Conservation (phyloP, 2,797 vertebrate genomes). For the Hephaestus fuliginosus region DNA sequence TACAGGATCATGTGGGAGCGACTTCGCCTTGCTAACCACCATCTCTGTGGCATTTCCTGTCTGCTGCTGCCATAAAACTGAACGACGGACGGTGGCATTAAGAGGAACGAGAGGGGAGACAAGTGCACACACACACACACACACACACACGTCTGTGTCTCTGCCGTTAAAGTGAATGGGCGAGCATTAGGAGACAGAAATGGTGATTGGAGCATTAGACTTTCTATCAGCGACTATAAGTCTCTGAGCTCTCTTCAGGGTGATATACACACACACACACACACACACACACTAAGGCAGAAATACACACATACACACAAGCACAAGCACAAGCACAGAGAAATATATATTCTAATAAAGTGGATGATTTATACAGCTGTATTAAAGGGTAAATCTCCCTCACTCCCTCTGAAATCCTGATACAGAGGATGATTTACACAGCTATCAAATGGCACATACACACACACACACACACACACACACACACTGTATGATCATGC, state of each 20-base stretch:
- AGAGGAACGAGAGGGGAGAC: background rate
- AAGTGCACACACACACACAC: background rate
- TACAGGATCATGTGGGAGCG: background rate
- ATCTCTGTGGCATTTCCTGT: conserved; percentile 23
- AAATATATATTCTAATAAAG: background rate
- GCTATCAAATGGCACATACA: background rate
- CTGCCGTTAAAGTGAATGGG: background rate
- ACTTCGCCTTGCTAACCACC: background rate
- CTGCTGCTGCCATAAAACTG: conserved; percentile 10
- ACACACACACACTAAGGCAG: background rate
- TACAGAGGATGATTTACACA: conserved; percentile 1
- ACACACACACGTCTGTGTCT: no score
- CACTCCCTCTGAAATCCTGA: background rate
- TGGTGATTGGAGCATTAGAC: conserved; percentile 12
- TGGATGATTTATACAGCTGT: background rate
- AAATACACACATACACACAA: background rate
- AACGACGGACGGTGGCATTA: background rate
- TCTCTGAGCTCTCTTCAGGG: background rate
- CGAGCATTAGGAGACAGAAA: conserved; percentile 8
- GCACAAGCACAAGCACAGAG: background rate
- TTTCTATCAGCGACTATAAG: background rate
- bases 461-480: background rate
- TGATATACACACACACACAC: background rate
- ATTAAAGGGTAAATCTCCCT: conserved; percentile 6
- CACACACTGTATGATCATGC: background rate